phyloP scores from a whole-genome alignment of 2,888 invertebrate species.

The Xylota segnis region DNA sequence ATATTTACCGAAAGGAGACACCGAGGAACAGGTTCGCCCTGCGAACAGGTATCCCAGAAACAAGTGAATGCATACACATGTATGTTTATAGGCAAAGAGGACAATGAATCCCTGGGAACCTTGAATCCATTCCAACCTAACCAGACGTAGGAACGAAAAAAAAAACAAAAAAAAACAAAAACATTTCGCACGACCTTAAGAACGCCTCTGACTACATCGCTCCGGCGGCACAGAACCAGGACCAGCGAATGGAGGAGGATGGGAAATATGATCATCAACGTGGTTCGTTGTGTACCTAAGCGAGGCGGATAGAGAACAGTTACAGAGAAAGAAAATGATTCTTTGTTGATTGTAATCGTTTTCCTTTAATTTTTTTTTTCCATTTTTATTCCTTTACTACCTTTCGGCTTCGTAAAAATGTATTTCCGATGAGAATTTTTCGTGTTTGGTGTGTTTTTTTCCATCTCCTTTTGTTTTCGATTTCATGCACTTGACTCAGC shows the following conservation, averaged over 20 bases:
- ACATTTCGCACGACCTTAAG: slow-evolving; percentile 70
- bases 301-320: slow-evolving; percentile 59
- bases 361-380: slow-evolving; percentile 34
- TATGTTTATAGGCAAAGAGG: slow-evolving; percentile 32
- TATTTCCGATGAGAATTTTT: slow-evolving; percentile 74
- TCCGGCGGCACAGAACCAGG: slow-evolving; percentile 17
- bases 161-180: too few relatives aligned
- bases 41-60: slow-evolving; percentile 24
- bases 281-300: slow-evolving; percentile 39
- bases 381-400: slow-evolving; percentile 4
- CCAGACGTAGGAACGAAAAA: slow-evolving; percentile 44
- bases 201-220: slow-evolving; percentile 43
- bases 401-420: slow-evolving; percentile 52
- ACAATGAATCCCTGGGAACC: slow-evolving; percentile 63
- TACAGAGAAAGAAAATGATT: slow-evolving; percentile 66
- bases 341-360: slow-evolving; percentile 65
- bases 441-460: slow-evolving; percentile 39
- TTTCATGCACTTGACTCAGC: slow-evolving; percentile 72
- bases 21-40: slow-evolving; percentile 59
- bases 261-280: slow-evolving; percentile 60
- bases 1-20: slow-evolving; percentile 49
- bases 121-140: slow-evolving; percentile 53
- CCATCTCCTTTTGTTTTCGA: slow-evolving; percentile 68
- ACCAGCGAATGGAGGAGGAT: slow-evolving; percentile 47
- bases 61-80: slow-evolving; percentile 17